These are phyloP conservation scores for Leptopterna dolabrata DNA, from an alignment of 2,888 invertebrate species.

Conservation along the genomic window DNA sequence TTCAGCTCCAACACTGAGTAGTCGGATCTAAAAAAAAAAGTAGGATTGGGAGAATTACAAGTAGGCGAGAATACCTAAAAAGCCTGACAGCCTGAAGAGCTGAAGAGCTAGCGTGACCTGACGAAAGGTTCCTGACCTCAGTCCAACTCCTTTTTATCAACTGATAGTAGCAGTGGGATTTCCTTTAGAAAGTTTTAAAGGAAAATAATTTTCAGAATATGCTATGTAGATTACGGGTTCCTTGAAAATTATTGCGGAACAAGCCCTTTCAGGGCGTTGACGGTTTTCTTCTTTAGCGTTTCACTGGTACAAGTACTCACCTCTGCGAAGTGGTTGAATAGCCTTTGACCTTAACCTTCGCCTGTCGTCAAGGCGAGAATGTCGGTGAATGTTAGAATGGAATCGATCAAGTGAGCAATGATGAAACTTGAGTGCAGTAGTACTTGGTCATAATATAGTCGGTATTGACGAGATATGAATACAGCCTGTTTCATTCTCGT, in stretches of 20 bases:
- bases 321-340: not conserved
- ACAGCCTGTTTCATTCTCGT: no score
- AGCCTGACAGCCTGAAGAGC: not conserved
- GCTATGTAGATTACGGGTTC: not conserved
- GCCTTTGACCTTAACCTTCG: not conserved
- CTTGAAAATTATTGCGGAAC: not conserved
- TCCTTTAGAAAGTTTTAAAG: not conserved
- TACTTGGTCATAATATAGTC: not conserved
- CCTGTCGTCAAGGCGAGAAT: not conserved
- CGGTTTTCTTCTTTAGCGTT: not conserved
- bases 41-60: not conserved
- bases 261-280: not conserved
- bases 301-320: no score
- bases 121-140: not conserved
- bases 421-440: not conserved
- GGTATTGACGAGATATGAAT: no score
- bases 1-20: not conserved
- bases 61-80: not conserved
- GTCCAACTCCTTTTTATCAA: not conserved
- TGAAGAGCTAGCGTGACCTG: not conserved
- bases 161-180: not conserved
- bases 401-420: not conserved
- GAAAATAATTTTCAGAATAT: not conserved
- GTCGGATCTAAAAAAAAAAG: not conserved
- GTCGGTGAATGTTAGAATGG: not conserved